Conservation (phyloP, 2,797 vertebrate species). For the Buceros bicornis region DNA sequence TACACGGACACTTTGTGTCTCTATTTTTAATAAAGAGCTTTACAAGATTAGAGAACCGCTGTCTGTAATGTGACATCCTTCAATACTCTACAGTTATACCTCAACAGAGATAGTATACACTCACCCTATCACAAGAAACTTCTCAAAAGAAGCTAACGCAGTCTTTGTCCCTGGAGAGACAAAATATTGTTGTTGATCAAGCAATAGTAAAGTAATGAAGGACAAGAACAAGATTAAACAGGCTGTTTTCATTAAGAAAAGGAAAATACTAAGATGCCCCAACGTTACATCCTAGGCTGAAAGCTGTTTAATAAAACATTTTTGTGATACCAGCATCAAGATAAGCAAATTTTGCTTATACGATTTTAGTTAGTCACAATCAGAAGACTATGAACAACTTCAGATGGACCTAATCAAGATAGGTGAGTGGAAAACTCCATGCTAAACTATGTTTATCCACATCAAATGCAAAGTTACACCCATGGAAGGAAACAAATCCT, state of each 20-base stretch:
- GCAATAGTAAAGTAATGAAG: neutral
- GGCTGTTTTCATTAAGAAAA: neutral
- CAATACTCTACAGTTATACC: neutral
- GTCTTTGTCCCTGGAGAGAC: neutral
- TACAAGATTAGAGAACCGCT: slow-evolving; percentile 42
- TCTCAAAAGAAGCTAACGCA: neutral
- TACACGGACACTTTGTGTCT: neutral
- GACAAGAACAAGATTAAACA: neutral
- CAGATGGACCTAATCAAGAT: neutral
- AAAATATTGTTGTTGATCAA: neutral
- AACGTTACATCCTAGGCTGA: neutral
- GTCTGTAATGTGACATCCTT: slow-evolving; percentile 36
- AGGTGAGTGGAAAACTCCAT: neutral
- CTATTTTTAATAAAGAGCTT: neutral
- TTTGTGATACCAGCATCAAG: neutral
- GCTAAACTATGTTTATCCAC: neutral
- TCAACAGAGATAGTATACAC: neutral
- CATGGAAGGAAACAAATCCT: neutral
- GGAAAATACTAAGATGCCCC: neutral
- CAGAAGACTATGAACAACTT: neutral
- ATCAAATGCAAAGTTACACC: neutral
- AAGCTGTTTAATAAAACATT: neutral
- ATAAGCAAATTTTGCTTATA: neutral
- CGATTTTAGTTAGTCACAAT: neutral
- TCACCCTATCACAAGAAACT: neutral